Evolutionary conservation across 2,113 vertebrate genomes (phyloP), one percentile per base, ranked within the genome.

Genomic region (Rhombomys opimus): DNA sequence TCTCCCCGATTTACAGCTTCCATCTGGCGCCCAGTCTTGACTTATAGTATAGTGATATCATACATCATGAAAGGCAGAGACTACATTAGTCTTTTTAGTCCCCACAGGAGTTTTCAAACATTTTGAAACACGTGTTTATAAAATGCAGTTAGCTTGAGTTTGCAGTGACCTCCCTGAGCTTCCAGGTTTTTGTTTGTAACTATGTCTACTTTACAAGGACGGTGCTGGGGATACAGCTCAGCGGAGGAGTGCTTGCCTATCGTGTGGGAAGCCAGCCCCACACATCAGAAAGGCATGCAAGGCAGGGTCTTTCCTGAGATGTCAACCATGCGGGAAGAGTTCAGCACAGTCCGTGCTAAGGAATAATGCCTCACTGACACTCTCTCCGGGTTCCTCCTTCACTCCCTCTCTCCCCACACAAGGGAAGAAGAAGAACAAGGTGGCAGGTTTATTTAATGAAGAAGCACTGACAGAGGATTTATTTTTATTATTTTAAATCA

Each of bases 371-470:
- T 52, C 27, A 65, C 41, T 67, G 68, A 84, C 61, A 52, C 35
- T 50, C 85, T 11, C 46, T 32, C 38, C 50, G 30, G 3, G 2
- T 2, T 35, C 18, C 35, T 77, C 38, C 35, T 92, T 63, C 18
- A 75, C 6, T 9, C 50, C 11, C n/a, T 52, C 2, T 35, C 4
- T 4, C 1, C 52, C 80, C 12, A 8, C 17, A 78, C 32, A 87
- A 50, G 41, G 9, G 61, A 89, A 63, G 41, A 46, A 82, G 87
- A 91, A 52, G 63, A 95, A 76, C 35, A 84, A 67, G 15, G 25
- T 61, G 52, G 35, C 18, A 82, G 72, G 14, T 46, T 87, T 89
- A 84, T 84, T 95, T 70, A 52, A 89, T 85, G 87, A 92, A 50
- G 46, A 94, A 35, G 84, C 65, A 22, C n/a, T 35, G 77, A 80